phyloP scores from a whole-genome alignment of 2,888 invertebrate genomes.

The Poecilus cupreus region DNA sequence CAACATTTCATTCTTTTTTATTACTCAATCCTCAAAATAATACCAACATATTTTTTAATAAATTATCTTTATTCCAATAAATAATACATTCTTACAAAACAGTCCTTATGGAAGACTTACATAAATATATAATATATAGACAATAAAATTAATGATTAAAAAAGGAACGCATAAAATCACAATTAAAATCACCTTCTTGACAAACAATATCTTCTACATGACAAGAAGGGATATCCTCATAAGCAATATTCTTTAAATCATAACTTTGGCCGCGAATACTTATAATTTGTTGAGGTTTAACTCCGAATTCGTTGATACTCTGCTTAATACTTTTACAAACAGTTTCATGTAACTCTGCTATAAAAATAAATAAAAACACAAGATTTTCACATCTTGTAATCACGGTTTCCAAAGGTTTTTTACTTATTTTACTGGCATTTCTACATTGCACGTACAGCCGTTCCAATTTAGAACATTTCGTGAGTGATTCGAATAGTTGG shows the following conservation, averaged over 20 bases:
- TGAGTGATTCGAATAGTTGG: constrained; percentile 11
- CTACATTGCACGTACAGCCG: constrained; percentile 36
- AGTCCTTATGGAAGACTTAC: not conserved
- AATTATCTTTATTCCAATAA: not conserved
- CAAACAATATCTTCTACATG: constrained; percentile 45
- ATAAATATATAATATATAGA: not conserved
- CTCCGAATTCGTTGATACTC: constrained; percentile 22
- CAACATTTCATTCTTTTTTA: not conserved
- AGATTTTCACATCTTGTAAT: constrained; percentile 37
- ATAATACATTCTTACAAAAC: constrained; percentile 1
- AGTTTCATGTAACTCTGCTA: constrained; percentile 31
- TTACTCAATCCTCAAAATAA: not conserved
- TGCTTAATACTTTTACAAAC: constrained; percentile 46
- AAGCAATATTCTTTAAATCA: constrained; percentile 30
- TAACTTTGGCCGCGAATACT: constrained; percentile 25
- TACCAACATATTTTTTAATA: not conserved
- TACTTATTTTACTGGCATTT: constrained; percentile 7
- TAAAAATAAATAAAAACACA: constrained; percentile 41
- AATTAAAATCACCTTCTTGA: constrained; percentile 32
- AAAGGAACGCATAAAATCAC: constrained; percentile 29
- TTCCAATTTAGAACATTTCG: constrained; percentile 35
- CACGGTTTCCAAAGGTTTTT: constrained; percentile 35
- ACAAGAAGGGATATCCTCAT: constrained; percentile 37
- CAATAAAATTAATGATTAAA: not conserved
- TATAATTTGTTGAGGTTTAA: constrained; percentile 10